Conservation (phyloP, 35 echinoderm and acorn worm genomes). For the Chiridota heheva region DNA sequence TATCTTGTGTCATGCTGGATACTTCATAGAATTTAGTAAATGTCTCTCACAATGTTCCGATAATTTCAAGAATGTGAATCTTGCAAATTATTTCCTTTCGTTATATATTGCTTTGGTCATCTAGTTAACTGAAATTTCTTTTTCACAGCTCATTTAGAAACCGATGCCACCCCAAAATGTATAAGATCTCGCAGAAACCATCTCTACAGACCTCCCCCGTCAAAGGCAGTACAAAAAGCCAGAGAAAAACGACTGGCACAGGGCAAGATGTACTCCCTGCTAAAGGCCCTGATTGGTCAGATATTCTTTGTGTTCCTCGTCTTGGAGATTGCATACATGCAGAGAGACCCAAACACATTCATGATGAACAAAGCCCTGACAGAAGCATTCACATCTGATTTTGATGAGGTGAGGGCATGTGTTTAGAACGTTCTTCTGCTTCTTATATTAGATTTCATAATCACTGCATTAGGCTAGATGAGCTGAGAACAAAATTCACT, state of each 20-base stretch:
- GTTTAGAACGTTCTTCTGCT: background rate
- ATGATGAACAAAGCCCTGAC: constrained; percentile 46
- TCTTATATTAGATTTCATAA: background rate
- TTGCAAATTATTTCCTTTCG: no score
- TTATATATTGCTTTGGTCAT: no score
- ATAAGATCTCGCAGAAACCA: background rate
- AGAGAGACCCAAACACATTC: constrained; percentile 62
- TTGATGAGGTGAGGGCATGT: constrained; percentile 52
- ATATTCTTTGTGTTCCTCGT: constrained; percentile 65
- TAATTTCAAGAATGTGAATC: no score
- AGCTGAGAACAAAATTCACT: background rate
- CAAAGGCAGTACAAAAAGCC: constrained; percentile 52
- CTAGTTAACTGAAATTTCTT: no score
- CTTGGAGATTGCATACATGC: constrained; percentile 56
- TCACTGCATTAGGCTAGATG: background rate
- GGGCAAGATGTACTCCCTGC: constrained; percentile 71
- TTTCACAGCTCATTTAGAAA: constrained; percentile 31
- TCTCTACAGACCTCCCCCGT: constrained; percentile 69
- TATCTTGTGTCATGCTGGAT: no score
- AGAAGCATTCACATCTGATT: constrained; percentile 38
- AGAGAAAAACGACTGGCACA: constrained; percentile 52
- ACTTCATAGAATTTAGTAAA: no score
- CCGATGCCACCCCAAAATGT: no score
- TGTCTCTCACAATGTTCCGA: no score
- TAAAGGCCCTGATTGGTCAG: constrained; percentile 75